Base-by-base conservation (phyloP, 2,888 invertebrate genomes). In the Glyphotaelius pellucidus region DNA sequence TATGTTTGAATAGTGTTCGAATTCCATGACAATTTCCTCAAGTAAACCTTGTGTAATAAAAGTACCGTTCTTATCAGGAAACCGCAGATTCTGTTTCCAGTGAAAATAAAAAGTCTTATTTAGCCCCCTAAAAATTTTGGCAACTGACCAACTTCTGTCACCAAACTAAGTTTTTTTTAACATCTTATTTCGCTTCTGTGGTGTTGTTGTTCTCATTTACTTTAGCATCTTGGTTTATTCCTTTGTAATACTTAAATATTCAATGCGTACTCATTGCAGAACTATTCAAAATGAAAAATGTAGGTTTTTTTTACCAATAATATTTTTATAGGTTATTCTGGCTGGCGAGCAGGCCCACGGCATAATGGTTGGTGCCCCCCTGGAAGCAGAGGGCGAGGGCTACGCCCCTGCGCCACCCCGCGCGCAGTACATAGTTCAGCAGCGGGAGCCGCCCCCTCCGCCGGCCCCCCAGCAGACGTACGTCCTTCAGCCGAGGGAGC, bases 331-430 rank as follows among this genome's bases (percentile, higher is more conserved):
- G 96, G 95, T 96, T 94, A 96, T 96, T 93, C 96, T 96, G 93
- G 96, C 96, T 95, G 95, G 96, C 91, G 96, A 96, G 93, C 95
- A 95, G 92, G 95, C 96, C 92, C 96, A 96, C 95, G 96, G 96
- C 94, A 96, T 96, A 94, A 95, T 96, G 95, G 96, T 96, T 94
- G 96, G 95, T 38, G 94, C 96, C 94, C 90, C 90, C 2, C 89
- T 89, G 32, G 93, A 93, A 89, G 88, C 52, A 19, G 92, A 91
- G n/a, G 84, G 80, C 35, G 95, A 95, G 32, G 94, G 96, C 93
- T 96, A 95, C 93, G 96, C 96, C 94, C 96, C 95, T 15, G 96
- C 96, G 93, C 80, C 94, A 94, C 92, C 94, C 94, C 94, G 95
- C 92, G 94, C 95, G 4, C 96, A 96, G 93, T 96, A 96, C 93